Base-by-base conservation (phyloP, 2,888 invertebrate genomes). In the Tricholauxania praeusta region DNA sequence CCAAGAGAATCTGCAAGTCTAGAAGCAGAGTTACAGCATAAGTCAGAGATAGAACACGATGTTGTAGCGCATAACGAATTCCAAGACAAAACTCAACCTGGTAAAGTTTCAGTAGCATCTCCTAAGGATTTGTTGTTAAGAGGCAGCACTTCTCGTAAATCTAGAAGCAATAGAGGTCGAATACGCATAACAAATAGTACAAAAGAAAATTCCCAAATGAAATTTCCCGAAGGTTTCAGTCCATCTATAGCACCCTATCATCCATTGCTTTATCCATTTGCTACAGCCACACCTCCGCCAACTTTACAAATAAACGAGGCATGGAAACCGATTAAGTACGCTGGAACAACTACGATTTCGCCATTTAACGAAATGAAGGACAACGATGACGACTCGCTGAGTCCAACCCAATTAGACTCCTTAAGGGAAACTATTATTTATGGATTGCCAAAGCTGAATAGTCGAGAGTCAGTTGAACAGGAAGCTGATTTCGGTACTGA, bases 261-360 rank as follows among this genome's bases (percentile, higher is more conserved):
- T 62, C 78, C 79, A 22, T 74, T 79, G 73, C 68, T 78, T 4
- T 76, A 79, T 73, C 78, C 80, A 8, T 77, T 75, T 72, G 76
- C 53, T 8, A 74, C 75, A 1, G 59, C 73, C 32, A 12, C 51
- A 3, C 63, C 51, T 51, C 39, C n/a, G n/a, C n/a, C 75, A 2
- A 70, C 74, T 3, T 28, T 48, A 0, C 65, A 55, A 55, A 55
- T 64, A 39, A 69, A 39, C 55, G 73, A 22, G 15, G 51, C 28
- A 74, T 77, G 77, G 77, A 74, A 32, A 51, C 77, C 77, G 5
- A 75, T 77, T 5, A 53, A 59, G 17, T 65, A 71, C 32, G 32
- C 3, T 8, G 39, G 32, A 1, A n/a, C 15, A 10, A 28, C 28
- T 28, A 28, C 28, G 4, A 28, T 28, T 17, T 22, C 28, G 3